Percentiles rank a stretch among this genome's conserved stretches.
These are phyloP conservation scores for Lacerta viridis DNA, from an alignment of 2,797 vertebrate species.

Conservation along the genomic window DNA sequence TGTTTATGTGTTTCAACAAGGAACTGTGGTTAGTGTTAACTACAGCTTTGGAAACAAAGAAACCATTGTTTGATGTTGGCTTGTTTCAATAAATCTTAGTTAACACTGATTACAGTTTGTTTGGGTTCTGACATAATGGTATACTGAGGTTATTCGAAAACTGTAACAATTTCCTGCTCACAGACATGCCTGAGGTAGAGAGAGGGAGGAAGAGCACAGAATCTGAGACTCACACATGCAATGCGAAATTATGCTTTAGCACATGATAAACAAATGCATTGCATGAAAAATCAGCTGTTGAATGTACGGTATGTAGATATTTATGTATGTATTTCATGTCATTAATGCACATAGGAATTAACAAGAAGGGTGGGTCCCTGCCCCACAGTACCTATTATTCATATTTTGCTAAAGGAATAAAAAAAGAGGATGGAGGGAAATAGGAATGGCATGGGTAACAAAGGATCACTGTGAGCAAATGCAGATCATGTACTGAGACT, in stretches of 20 bases:
- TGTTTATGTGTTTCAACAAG: neutral
- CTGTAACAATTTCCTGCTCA: neutral
- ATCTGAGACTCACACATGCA: neutral
- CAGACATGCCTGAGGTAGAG: neutral
- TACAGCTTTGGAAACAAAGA: neutral
- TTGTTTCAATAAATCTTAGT: neutral
- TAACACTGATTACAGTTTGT: neutral
- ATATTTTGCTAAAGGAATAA: neutral
- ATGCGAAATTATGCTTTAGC: neutral
- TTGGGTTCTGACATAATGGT: neutral
- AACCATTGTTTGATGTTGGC: neutral
- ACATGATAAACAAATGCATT: no score
- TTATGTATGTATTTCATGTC: neutral
- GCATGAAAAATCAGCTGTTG: neutral
- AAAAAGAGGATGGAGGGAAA: neutral
- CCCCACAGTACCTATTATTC: neutral
- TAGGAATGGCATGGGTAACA: neutral
- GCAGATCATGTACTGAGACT: neutral
- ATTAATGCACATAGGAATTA: neutral
- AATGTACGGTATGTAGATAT: neutral
- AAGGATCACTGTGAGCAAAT: neutral
- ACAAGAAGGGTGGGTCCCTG: neutral
- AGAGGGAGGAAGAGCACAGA: neutral
- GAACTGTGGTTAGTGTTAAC: neutral
- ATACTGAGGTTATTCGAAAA: neutral